Evolutionary conservation across 2,113 vertebrate species (phyloP), one percentile per base, ranked within the genome.

Genomic region (Carettochelys insculpta): DNA sequence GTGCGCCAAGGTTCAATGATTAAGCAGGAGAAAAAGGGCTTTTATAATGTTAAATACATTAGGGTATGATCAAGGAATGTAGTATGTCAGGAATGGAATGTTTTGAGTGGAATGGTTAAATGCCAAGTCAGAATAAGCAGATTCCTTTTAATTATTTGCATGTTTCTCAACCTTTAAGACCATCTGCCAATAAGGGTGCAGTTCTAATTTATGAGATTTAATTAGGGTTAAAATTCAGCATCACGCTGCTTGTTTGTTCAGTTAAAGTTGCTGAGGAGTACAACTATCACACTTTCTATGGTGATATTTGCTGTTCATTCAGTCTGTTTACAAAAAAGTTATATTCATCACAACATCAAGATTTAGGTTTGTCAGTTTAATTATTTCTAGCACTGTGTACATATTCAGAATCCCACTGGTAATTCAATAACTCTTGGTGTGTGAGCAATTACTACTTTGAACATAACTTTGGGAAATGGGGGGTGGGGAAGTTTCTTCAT

Each of bases 1-100:
- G 9, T 20, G 2, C 22, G 92, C 65, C 81, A 95, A 91, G 73
- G 82, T 83, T 71, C 61, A 95, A 96, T 2, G 4, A 4, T 22
- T 9, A 80, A 90, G 53, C 50, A 92, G 24, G 83, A 65, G 89
- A 6, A 77, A 83, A 13, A 86, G 82, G 3, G 1, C 83, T 91
- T 75, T 47, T 82, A 86, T 76, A 90, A 51, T 17, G 73, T 94
- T 88, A 94, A 94, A 92, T 86, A 10, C 68, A 86, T 48, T 38
- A 76, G 83, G 87, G 93, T 73, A 22, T 89, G 85, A 75, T 92
- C 85, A 93, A 86, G 94, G 89, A 94, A 45, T 54, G n/a, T 38
- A 68, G 38, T 68, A 16, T 38, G 34, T 65, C n/a, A 65, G 61
- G 34, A 65, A 92, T 87, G 85, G 50, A 86, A 90, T 50, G 47